A percentile compares a stretch with the other conserved stretches of the same genome.
Evolutionary conservation across 2,113 vertebrate genomes (phyloP).

Genomic region (Phycodurus eques): DNA sequence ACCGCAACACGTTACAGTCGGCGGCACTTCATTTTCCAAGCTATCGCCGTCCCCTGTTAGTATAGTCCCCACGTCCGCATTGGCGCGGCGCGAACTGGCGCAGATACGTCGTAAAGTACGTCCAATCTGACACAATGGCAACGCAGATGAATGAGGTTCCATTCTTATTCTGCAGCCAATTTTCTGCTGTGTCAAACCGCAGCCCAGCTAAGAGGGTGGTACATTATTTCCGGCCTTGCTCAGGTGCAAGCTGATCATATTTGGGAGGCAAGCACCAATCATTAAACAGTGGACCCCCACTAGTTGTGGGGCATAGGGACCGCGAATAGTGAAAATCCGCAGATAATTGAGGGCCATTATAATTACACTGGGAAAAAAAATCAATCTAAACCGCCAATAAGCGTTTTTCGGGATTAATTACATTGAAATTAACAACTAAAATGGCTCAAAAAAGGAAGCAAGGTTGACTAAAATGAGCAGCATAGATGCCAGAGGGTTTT

Average conservation of each 20-base stretch:
- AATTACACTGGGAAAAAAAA: too few relatives aligned
- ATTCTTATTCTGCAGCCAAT: slow-evolving; percentile 44
- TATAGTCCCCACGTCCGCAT: slow-evolving; percentile 24
- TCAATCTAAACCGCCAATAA: too few relatives aligned
- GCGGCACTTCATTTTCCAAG: slow-evolving; percentile 44
- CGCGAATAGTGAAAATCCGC: too few relatives aligned
- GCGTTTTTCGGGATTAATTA: neutral
- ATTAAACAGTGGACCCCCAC: slow-evolving; percentile 63
- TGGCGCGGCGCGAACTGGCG: slow-evolving; percentile 22
- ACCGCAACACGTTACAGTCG: slow-evolving; percentile 39
- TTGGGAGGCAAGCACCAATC: slow-evolving; percentile 73
- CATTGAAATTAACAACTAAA: neutral
- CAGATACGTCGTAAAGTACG: slow-evolving; percentile 45
- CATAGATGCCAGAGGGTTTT: slow-evolving; percentile 39
- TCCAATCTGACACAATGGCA: slow-evolving; percentile 59
- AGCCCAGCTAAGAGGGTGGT: slow-evolving; percentile 50
- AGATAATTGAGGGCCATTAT: too few relatives aligned
- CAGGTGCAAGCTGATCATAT: slow-evolving; percentile 72
- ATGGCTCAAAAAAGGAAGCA: neutral
- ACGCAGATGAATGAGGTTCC: slow-evolving; percentile 46
- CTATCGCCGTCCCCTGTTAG: slow-evolving; percentile 23
- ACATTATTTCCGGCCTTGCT: slow-evolving; percentile 69
- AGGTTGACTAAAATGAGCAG: slow-evolving; percentile 11
- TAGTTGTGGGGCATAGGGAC: too few relatives aligned
- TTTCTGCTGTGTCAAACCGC: slow-evolving; percentile 61